A percentile compares a stretch with the other conserved stretches of the same genome.
These are phyloP conservation scores for Periophthalmodon schlosseri DNA, from an alignment of 2,113 vertebrate genomes.

Conservation along the genomic window DNA sequence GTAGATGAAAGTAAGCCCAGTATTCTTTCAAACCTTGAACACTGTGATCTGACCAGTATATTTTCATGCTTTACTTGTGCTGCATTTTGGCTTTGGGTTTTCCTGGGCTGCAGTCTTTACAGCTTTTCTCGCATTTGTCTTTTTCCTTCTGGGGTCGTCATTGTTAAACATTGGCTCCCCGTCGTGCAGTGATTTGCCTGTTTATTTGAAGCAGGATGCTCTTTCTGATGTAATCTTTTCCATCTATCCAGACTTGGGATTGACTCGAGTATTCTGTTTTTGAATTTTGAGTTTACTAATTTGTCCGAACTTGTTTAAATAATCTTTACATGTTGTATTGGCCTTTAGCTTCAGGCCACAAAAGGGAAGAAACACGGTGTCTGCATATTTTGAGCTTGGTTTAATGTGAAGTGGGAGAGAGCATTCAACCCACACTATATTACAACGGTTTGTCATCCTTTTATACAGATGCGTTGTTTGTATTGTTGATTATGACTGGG, in stretches of 20 bases:
- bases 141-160: background rate
- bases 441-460: conserved; percentile 16
- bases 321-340: conserved; percentile 23
- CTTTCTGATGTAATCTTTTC: background rate
- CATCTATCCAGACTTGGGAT: background rate
- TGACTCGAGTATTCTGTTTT: background rate
- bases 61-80: background rate
- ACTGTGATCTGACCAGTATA: background rate
- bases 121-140: background rate
- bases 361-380: conserved; percentile 48
- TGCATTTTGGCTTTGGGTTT: background rate
- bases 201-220: background rate
- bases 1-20: background rate
- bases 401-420: conserved; percentile 29
- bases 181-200: background rate
- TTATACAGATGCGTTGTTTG: conserved; percentile 35
- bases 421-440: conserved; percentile 11
- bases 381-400: conserved; percentile 18
- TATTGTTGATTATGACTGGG: conserved; percentile 30
- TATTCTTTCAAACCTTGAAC: conserved; percentile 4
- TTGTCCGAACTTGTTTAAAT: background rate
- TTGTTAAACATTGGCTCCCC: background rate
- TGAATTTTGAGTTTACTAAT: conserved; percentile 17
- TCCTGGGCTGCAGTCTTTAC: background rate
- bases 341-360: conserved; percentile 25